These are phyloP conservation scores for Tenthredo mesomela DNA, from an alignment of 2,888 invertebrate species.

Conservation along the genomic window DNA sequence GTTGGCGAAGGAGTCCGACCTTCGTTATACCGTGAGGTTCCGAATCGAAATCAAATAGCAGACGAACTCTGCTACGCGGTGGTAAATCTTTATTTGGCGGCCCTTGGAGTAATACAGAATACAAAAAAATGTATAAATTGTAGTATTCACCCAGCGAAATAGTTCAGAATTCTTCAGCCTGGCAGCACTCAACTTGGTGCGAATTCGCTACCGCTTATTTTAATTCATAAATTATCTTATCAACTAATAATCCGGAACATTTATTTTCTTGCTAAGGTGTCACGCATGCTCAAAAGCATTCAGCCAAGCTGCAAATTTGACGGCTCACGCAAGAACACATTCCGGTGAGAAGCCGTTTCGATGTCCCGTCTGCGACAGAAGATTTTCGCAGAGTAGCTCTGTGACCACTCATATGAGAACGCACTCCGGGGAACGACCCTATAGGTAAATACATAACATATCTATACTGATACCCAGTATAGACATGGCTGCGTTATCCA, in stretches of 20 bases:
- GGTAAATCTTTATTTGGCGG: no score
- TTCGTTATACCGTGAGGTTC: background rate
- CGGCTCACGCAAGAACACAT: slow-evolving; percentile 97
- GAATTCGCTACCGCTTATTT: no score
- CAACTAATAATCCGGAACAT: background rate
- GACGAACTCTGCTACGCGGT: no score
- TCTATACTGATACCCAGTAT: background rate
- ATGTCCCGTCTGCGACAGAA: slow-evolving; percentile 97
- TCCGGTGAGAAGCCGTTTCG: slow-evolving; percentile 99
- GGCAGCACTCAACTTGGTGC: no score
- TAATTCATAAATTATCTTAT: background rate
- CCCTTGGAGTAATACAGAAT: no score
- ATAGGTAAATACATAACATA: slow-evolving; percentile 81
- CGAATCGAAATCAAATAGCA: no score
- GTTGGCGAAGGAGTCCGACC: no score
- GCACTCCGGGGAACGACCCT: slow-evolving; percentile 99
- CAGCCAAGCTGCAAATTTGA: slow-evolving; percentile 98
- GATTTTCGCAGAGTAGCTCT: slow-evolving; percentile 96
- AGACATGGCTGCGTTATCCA: background rate
- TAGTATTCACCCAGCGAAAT: background rate
- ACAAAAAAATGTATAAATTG: background rate
- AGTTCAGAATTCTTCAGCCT: background rate
- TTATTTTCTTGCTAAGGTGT: slow-evolving; percentile 78
- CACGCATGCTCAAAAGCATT: slow-evolving; percentile 98
- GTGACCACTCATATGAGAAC: slow-evolving; percentile 99